Evolutionary conservation across 2,797 vertebrate species (phyloP), one percentile per base, ranked within the genome.

Genomic region (Meda fulgida): DNA sequence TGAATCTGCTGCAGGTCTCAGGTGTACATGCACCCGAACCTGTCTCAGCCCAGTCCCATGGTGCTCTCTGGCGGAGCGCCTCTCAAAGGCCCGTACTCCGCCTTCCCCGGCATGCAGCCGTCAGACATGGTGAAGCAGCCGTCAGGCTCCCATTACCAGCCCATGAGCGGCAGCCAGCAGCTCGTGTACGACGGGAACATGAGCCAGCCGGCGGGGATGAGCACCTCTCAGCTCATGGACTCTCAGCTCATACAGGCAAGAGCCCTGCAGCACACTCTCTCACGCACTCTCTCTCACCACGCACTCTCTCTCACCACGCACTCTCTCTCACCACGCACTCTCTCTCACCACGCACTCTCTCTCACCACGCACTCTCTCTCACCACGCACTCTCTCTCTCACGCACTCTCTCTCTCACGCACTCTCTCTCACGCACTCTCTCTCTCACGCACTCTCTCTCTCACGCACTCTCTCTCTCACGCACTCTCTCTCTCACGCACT

Each of bases 1-100:
- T 46, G 60, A 31, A 31, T 38, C 19, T 6, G 4, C 8, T 38
- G 23, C 91, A 99, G 98, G 91, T 99, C 98, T 92, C 98, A 97
- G 95, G 96, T 99, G 91, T 99, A 99, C 92, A 98, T 99, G 98
- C 98, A 99, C 88, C 98, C 97, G 87, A 99, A 97, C 95, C 94
- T 99, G 89, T 99, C 98, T 16, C 98, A 99, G 18, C 96, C 97
- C 87, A 99, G 92, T 90, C 96, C 98, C 85, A 97, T 99, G 97
- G 97, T 99, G 90, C 94, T 99, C 84, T 97, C 98, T 0, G 97
- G 98, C 0, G 97, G 97, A 79, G 97, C 94, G 8, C 96, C 97
- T 81, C 94, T 99, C 82, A 99, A 99, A 89, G 95, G 97, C 70
- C 98, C 97, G 0, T 99, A 99, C 91, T 98, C 98, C 0, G 93